Base-by-base conservation (phyloP, 1,140 invertebrate species). In the Vanessa tameamea region DNA sequence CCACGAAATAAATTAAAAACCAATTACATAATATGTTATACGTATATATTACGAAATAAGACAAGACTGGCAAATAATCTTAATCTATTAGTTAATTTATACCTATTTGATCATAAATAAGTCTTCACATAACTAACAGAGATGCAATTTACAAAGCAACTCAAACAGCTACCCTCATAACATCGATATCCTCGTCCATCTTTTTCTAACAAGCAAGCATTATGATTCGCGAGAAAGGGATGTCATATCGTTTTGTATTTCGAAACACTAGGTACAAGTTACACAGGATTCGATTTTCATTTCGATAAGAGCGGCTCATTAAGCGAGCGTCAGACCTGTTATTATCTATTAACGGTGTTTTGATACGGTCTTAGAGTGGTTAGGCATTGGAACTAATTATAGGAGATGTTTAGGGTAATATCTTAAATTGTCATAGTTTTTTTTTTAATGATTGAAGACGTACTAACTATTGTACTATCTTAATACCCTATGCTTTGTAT, bases 241-340 rank as follows among this genome's bases (percentile, higher is more conserved):
- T 14, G 31, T 3, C 6, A 23, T 57, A 12, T 11, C 26, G 53
- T 23, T 57, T 57, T 20, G 7, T 20, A 23, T 57, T 57, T 57
- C 20, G 37, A 43, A 31, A 61, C 14, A 61, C 23, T 20, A 37
- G 57, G 31, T 61, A 59, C 66, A 47, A 47, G 37, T 69, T 69
- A 69, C 51, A 59, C 53, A 57, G 53, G 53, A 69, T 57, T 53
- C 65, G 65, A 68, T 55, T 31, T 55, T 51, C 51, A 68, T 43
- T 55, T 23, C 26, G 65, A 59, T 59, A 59, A 12, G 1, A 59
- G 23, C 8, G 8, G 1, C 65, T 68, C 66, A 69, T 57, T 69
- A 69, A 57, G 66, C 64, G 64, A 47, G 23, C 53, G 55, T 16
- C 57, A 59, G 55, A 55, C 55, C 48, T 55, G 31, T 68, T 68